Evolutionary conservation across 1,140 invertebrate species (phyloP).

Genomic region (Rhagoletis zephyria): DNA sequence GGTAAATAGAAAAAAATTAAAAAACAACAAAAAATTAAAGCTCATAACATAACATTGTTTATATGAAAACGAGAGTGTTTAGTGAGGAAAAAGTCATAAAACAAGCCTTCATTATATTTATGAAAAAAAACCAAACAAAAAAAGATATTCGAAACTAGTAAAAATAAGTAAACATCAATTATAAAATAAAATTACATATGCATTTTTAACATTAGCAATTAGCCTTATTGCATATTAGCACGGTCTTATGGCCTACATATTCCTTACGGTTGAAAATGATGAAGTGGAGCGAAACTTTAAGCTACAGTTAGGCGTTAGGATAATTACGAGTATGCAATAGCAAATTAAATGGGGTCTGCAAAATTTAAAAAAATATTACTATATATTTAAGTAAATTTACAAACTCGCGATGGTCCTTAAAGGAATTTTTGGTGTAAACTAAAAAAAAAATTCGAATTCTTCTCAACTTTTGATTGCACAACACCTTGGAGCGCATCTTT

Average conservation of each 20-base stretch:
- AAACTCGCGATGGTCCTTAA: neutral
- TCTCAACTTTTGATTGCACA: too few species aligned
- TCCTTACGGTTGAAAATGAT: neutral
- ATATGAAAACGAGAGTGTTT: slow-evolving; percentile 31
- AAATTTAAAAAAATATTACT: neutral
- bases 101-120: slow-evolving; percentile 56
- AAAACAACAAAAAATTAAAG: slow-evolving; percentile 36
- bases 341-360: neutral
- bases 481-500: too few species aligned
- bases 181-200: neutral
- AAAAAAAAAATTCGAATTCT: too few species aligned
- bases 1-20: slow-evolving; percentile 26
- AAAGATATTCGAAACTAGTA: slow-evolving; percentile 7
- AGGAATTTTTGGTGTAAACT: too few species aligned
- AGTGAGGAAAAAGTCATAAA: slow-evolving; percentile 17
- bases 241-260: neutral
- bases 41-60: slow-evolving; percentile 53
- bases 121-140: neutral
- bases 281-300: neutral
- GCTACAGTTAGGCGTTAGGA: slow-evolving; percentile 37
- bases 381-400: neutral
- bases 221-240: slow-evolving; percentile 53
- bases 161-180: neutral
- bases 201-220: slow-evolving; percentile 38
- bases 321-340: neutral